Base-by-base conservation (phyloP, 2,888 invertebrate genomes). In the Ophioninae sp. region DNA sequence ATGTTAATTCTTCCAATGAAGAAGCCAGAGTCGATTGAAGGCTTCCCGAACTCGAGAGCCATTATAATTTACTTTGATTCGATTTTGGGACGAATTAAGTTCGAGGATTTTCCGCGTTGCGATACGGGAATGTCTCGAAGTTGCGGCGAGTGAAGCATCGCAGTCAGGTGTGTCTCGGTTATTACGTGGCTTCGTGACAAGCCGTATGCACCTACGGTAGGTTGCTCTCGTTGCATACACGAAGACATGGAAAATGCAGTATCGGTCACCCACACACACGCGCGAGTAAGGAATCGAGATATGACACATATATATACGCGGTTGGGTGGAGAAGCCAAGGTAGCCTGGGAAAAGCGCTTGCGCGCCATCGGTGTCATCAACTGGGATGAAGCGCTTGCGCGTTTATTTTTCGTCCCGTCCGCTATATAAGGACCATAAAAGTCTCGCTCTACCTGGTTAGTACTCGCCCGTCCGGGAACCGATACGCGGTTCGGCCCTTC, bases 401-500 rank as follows among this genome's bases (percentile, higher is more conserved):
- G 57, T 65, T 65, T 57, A 69, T 69, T 69, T 65, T 76, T 70
- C 21, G 41, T 67, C 59, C 74, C 74, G 44, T 72, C 30, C 44
- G 65, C 20, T 67, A 56, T 82, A 79, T 82, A 82, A 78, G 74
- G 59, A 37, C 56, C 10, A 67, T 69, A 69, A 64, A 69, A 69
- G 64, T 44, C 79, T 75, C 74, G 74, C 57, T 57, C 20, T 59
- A 70, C 44, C 74, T 82, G 79, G 78, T 82, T 72, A 82, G 82
- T 82, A 79, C 64, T 79, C 82, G 82, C 74, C 79, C 69, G 79
- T 79, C 79, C 78, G 68, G 79, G 74, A 79, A 70, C 74, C 62
- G 70, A 56, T 74, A 73, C 30, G 21, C 13, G 13, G 44, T 10
- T 44, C 13, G 13, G 13, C 44, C 44, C 0, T n/a, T 50, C 44